Conservation (phyloP, 2,888 invertebrate genomes). For the Parochlus steinenii region DNA sequence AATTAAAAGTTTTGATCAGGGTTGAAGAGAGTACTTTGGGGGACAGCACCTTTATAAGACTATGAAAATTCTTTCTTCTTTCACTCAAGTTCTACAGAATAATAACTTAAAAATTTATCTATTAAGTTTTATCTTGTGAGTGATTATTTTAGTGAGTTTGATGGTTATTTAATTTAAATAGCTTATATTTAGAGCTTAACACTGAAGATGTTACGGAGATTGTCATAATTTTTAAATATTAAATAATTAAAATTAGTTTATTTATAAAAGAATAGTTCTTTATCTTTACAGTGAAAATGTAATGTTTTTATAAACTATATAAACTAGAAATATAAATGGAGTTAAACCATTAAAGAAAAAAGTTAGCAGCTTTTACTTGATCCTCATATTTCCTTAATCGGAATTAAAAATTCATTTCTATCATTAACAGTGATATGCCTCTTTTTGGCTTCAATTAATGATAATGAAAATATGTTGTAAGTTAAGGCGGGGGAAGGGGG, state of each 20-base stretch:
- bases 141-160: constrained; percentile 19
- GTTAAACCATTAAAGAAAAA: constrained; percentile 34
- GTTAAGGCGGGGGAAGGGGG: too few species aligned
- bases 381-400: constrained; percentile 41
- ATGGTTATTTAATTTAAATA: constrained; percentile 24
- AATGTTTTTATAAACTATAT: constrained; percentile 49
- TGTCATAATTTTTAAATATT: constrained; percentile 20
- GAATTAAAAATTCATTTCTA: constrained; percentile 35
- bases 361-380: constrained; percentile 45
- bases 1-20: constrained; percentile 33
- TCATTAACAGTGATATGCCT: constrained; percentile 52
- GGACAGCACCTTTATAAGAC: constrained; percentile 29
- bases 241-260: constrained; percentile 22
- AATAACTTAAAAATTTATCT: constrained; percentile 36
- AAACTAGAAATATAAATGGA: constrained; percentile 36
- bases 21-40: constrained; percentile 34
- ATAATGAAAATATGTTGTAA: too few species aligned
- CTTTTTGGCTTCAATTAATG: constrained; percentile 41
- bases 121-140: constrained; percentile 32
- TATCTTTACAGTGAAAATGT: constrained; percentile 49
- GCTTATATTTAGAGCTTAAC: constrained; percentile 30
- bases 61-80: constrained; percentile 29
- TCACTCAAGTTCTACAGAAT: constrained; percentile 30
- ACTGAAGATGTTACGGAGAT: constrained; percentile 32
- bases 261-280: constrained; percentile 25